These are phyloP conservation scores for Neofelis nebulosa DNA, from an alignment of 2,113 vertebrate genomes.

Conservation along the genomic window DNA sequence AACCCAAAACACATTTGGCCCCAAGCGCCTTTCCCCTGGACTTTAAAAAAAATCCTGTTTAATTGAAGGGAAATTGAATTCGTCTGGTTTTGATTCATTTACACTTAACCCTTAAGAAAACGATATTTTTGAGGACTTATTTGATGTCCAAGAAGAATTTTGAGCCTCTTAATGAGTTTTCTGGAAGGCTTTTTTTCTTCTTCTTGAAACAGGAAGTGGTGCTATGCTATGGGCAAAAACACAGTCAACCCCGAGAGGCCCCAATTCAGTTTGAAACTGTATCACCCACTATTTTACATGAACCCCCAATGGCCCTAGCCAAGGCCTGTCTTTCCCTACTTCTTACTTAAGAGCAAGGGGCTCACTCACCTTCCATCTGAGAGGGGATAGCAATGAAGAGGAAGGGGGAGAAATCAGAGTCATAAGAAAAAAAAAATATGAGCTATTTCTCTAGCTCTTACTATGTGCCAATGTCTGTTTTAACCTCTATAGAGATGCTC, in stretches of 20 bases:
- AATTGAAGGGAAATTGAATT: constrained; percentile 78
- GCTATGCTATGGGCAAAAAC: constrained; percentile 57
- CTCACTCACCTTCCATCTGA: not conserved
- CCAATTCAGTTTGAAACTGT: constrained; percentile 64
- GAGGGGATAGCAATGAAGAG: not conserved
- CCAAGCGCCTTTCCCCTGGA: constrained; percentile 56
- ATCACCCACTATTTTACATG: constrained; percentile 40
- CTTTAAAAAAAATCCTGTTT: constrained; percentile 65
- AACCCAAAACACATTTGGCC: constrained; percentile 66
- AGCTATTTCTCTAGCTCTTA: not conserved
- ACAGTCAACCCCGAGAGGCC: constrained; percentile 58
- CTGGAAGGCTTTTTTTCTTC: constrained; percentile 57
- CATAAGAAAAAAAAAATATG: not conserved
- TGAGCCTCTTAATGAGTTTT: constrained; percentile 71
- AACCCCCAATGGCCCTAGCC: not conserved
- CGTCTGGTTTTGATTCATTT: constrained; percentile 79
- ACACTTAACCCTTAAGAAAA: constrained; percentile 68
- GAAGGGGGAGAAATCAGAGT: not conserved
- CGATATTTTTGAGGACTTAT: constrained; percentile 68
- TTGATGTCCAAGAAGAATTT: constrained; percentile 76
- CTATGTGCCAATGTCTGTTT: not conserved
- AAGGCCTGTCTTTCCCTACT: not conserved
- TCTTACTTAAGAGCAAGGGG: not conserved
- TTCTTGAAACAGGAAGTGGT: constrained; percentile 79
- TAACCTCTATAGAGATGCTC: not conserved